A percentile compares a stretch with the other conserved stretches of the same genome.
phyloP scores from a whole-genome alignment of 1,140 invertebrate genomes.

The Drosophila parvula region DNA sequence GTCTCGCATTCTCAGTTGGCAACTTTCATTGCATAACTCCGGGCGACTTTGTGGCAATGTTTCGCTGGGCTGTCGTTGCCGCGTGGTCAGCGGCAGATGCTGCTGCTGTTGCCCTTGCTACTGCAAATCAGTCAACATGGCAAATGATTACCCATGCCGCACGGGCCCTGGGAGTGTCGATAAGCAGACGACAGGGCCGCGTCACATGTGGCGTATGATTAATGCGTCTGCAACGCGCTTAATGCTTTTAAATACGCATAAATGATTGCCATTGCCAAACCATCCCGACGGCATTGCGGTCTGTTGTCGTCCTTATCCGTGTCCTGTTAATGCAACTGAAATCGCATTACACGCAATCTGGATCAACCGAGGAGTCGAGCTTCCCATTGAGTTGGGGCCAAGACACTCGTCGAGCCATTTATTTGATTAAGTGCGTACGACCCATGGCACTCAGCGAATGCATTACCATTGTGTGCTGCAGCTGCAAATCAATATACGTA shows the following conservation, averaged over 20 bases:
- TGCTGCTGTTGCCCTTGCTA: conserved; percentile 16
- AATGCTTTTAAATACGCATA: conserved; percentile 64
- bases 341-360: conserved; percentile 35
- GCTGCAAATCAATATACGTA: conserved; percentile 8
- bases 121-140: conserved; percentile 61
- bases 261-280: conserved; percentile 46
- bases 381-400: conserved; percentile 2
- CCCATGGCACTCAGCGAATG: conserved; percentile 7
- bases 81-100: conserved; percentile 31
- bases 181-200: conserved; percentile 38
- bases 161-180: conserved; percentile 31
- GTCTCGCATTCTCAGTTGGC: conserved; percentile 6
- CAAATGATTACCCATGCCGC: conserved; percentile 31
- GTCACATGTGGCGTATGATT: conserved; percentile 63
- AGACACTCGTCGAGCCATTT: conserved; percentile 21
- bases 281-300: neutral
- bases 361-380: conserved; percentile 4
- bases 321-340: conserved; percentile 38
- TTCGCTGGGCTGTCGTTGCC: conserved; percentile 5
- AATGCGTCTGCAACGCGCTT: conserved; percentile 59
- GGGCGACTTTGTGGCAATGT: conserved; percentile 47
- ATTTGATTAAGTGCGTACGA: conserved; percentile 34
- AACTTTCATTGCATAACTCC: conserved; percentile 57
- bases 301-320: conserved; percentile 13
- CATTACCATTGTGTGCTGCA: conserved; percentile 15